Conservation (phyloP, 1,140 invertebrate genomes). For the Catajapyx aquilonaris region DNA sequence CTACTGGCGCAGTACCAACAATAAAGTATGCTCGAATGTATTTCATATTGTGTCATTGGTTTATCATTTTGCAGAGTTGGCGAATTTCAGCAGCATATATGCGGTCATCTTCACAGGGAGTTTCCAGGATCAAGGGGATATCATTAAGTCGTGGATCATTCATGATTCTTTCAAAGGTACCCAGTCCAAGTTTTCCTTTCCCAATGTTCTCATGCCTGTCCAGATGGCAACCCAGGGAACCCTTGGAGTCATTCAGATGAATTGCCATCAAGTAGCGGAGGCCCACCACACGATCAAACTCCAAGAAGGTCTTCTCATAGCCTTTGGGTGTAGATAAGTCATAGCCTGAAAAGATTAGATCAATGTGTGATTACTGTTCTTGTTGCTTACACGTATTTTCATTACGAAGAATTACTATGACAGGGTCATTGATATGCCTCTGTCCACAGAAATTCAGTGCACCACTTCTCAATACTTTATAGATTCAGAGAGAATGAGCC, state of each 20-base stretch:
- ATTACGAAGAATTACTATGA: too few relatives aligned
- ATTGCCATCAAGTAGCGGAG: constrained; percentile 26
- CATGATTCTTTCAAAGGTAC: constrained; percentile 23
- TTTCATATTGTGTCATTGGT: too few relatives aligned
- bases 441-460: too few relatives aligned
- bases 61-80: constrained; percentile 4
- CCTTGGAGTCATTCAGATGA: constrained; percentile 31
- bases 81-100: constrained; percentile 14
- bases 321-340: constrained; percentile 21
- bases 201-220: constrained; percentile 31
- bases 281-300: constrained; percentile 27
- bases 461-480: too few relatives aligned
- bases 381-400: too few relatives aligned
- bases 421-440: too few relatives aligned
- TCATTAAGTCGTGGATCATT: constrained; percentile 22
- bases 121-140: constrained; percentile 29
- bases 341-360: too few relatives aligned
- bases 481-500: too few relatives aligned
- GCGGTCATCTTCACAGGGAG: constrained; percentile 16
- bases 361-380: too few relatives aligned
- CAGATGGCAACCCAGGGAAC: constrained; percentile 17
- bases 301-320: constrained; percentile 21
- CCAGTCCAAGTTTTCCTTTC: constrained; percentile 23
- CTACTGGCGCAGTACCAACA: too few relatives aligned
- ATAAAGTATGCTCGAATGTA: too few relatives aligned